Conservation (phyloP, 2,888 invertebrate genomes). For the Amblyjoppa fuscipennis region DNA sequence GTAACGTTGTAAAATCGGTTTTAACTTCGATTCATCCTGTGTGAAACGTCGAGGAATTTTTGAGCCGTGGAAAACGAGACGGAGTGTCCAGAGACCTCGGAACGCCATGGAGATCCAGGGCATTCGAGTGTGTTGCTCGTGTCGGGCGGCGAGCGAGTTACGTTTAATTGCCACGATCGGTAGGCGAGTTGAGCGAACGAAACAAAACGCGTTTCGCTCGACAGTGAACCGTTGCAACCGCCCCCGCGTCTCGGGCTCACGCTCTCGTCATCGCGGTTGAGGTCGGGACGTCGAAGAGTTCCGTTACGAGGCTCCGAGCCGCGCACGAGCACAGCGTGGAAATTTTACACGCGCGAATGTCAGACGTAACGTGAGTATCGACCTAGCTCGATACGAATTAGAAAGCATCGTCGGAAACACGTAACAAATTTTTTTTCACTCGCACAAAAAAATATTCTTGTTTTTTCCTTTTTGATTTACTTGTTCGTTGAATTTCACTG, state of each 20-base stretch:
- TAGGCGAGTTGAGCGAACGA: slow-evolving; percentile 33
- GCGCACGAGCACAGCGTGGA: slow-evolving; percentile 51
- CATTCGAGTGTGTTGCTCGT: slow-evolving; percentile 16
- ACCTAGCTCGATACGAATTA: slow-evolving; percentile 61
- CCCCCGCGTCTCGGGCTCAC: slow-evolving; percentile 51
- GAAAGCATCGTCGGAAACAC: slow-evolving; percentile 55
- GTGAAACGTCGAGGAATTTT: neutral
- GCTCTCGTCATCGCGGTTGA: slow-evolving; percentile 68
- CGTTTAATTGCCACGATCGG: slow-evolving; percentile 44
- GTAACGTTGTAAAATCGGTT: neutral
- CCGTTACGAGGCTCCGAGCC: slow-evolving; percentile 56
- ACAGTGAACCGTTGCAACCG: slow-evolving; percentile 33
- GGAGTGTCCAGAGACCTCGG: neutral
- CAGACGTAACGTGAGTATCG: slow-evolving; percentile 64
- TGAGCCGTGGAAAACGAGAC: neutral
- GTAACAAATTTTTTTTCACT: slow-evolving; percentile 19
- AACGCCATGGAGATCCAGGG: neutral
- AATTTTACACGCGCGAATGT: slow-evolving; percentile 49
- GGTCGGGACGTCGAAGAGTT: slow-evolving; percentile 63
- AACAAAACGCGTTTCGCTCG: slow-evolving; percentile 45
- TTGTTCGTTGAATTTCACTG: neutral
- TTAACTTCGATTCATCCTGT: neutral
- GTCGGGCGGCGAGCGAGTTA: slow-evolving; percentile 28
- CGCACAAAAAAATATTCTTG: neutral
- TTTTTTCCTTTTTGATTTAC: neutral